Evolutionary conservation across 2,888 invertebrate species (phyloP), one percentile per base, ranked within the genome.

Genomic region (Meiosimyza decipiens): DNA sequence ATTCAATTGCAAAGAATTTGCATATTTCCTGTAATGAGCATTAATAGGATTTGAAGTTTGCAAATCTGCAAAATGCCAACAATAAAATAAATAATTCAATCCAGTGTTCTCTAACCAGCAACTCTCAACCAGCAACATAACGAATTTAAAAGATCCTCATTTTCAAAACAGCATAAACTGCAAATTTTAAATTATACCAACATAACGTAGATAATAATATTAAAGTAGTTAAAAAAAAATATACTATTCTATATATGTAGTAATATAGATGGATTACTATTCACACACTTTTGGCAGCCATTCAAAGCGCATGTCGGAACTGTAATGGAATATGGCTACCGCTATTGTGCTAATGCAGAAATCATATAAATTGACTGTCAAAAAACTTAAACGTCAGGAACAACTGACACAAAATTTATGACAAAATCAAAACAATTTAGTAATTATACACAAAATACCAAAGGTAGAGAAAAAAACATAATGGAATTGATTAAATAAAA

Each of bases 381-480:
- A 49, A 62, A 28, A 18, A 7, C 5, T 12, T 49, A 74, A 74
- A 71, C 71, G 71, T 74, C 74, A 71, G 64, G 74, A 73, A 75
- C 78, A 78, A 77, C 78, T 77, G 78, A 78, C 75, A 9, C 40
- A 75, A 72, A 68, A 73, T 72, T 72, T 71, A 22, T 50, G 47
- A 55, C 22, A 18, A 18, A 13, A 55, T 28, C 11, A 60, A 28
- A 60, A 40, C 15, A 28, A 4, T 28, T 28, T 28, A 28, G 11
- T 28, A 28, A 13, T 33, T 2, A 60, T 13, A 60, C 11, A 22
- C 40, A 60, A 60, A 40, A 40, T 28, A 40, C 40, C 7, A 40
- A 6, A 40, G 4, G n/a, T n/a, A n/a, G n/a, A n/a, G 5, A 40
- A 40, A 40, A 40, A 40, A 40, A 40, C 40, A 1, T 6, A 40